Evolutionary conservation across 2,113 vertebrate species (phyloP).

Genomic region (Antechinus stuartii): DNA sequence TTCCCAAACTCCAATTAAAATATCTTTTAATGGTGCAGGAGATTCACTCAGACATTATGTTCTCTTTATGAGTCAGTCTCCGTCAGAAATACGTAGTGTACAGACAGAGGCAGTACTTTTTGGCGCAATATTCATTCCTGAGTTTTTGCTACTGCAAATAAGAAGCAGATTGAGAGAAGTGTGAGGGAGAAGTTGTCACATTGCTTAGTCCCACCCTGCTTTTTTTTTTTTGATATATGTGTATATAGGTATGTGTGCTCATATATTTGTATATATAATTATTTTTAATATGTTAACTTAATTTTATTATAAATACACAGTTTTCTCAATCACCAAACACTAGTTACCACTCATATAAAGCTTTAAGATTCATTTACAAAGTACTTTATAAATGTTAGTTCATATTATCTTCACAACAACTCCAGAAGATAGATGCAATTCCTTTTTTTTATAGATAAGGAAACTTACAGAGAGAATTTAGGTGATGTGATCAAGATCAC

Average conservation of each 20-base stretch:
- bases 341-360: not conserved
- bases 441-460: not conserved
- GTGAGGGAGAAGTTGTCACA: conserved; percentile 15
- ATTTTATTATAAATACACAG: not conserved
- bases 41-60: not conserved
- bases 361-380: not conserved
- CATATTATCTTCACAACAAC: not conserved
- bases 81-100: conserved; percentile 2
- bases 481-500: not conserved
- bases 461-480: not conserved
- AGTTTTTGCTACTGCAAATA: conserved; percentile 32
- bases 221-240: not conserved
- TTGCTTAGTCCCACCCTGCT: not conserved
- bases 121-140: conserved; percentile 27
- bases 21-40: not conserved
- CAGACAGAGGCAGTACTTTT: conserved; percentile 17
- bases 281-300: not conserved
- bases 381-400: not conserved
- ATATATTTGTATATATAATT: not conserved
- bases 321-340: not conserved
- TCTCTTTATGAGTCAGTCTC: conserved; percentile 43
- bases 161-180: conserved; percentile 33
- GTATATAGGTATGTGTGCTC: not conserved
- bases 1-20: not conserved
- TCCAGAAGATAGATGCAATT: not conserved